phyloP scores from a whole-genome alignment of 37 sponge, comb jelly and placozoan species.

The Aphrocallistes beatrix region DNA sequence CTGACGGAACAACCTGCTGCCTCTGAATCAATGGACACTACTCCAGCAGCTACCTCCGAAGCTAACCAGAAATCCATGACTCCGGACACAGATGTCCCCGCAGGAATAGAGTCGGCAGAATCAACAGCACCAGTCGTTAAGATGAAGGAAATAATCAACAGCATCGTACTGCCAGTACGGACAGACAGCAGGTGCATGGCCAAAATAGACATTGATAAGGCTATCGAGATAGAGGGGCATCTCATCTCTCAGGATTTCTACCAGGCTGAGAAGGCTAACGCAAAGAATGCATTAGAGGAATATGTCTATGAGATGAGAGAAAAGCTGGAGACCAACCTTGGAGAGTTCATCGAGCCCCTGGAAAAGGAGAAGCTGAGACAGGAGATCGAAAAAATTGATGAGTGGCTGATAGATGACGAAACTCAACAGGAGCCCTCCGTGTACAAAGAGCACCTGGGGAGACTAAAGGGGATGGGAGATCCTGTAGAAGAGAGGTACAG shows the following conservation, averaged over 20 bases:
- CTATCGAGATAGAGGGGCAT: conserved; percentile 53
- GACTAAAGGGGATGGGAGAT: conserved; percentile 55
- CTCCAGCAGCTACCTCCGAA: not conserved
- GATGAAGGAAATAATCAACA: conserved; percentile 47
- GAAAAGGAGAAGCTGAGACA: conserved; percentile 32
- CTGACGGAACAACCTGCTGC: not conserved
- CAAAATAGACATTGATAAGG: conserved; percentile 32
- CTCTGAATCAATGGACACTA: not conserved
- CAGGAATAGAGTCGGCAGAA: not conserved
- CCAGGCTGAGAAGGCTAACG: conserved; percentile 64
- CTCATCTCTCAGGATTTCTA: conserved; percentile 50
- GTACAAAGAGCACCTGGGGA: not conserved
- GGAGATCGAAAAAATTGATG: conserved; percentile 55
- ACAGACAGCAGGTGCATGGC: conserved; percentile 30
- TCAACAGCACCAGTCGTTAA: conserved; percentile 41
- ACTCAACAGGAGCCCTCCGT: conserved; percentile 84
- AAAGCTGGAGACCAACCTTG: conserved; percentile 33
- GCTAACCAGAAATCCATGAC: not conserved
- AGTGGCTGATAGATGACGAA: conserved; percentile 97
- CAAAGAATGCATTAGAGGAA: conserved; percentile 89
- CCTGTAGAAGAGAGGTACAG: conserved; percentile 39
- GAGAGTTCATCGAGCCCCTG: not conserved
- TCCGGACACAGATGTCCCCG: not conserved
- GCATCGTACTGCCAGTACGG: conserved; percentile 43
- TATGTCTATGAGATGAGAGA: conserved; percentile 92